These are phyloP conservation scores for Odontophorus gujanensis DNA, from an alignment of 2,113 vertebrate genomes.

Conservation along the genomic window DNA sequence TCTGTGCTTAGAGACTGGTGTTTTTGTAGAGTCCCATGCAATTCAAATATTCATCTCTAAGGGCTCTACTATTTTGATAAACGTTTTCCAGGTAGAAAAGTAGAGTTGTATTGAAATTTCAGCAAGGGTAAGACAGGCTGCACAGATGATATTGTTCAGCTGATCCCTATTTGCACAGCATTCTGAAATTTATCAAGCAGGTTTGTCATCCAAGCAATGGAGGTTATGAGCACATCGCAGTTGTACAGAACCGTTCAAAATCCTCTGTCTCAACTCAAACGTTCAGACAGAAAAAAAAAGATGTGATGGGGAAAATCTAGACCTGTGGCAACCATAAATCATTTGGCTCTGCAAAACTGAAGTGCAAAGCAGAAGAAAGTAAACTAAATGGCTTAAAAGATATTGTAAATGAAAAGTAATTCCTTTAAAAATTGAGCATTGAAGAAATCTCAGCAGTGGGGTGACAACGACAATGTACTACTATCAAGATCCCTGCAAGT, in stretches of 20 bases:
- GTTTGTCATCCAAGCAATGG: background rate
- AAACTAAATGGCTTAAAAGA: conserved; percentile 3
- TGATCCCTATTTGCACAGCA: background rate
- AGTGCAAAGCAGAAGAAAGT: background rate
- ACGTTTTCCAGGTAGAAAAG: background rate
- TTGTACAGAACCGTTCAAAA: background rate
- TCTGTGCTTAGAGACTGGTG: background rate
- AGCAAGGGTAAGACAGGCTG: background rate
- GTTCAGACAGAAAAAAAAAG: background rate
- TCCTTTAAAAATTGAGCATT: background rate
- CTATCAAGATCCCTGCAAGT: background rate
- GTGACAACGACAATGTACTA: background rate
- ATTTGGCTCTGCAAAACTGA: background rate
- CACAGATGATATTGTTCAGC: background rate
- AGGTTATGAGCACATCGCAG: background rate
- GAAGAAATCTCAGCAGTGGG: background rate
- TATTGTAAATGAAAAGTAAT: background rate
- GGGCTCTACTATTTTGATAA: background rate
- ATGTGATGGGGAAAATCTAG: background rate
- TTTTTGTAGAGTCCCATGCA: rapidly evolving
- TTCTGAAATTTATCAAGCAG: background rate
- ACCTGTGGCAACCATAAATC: background rate
- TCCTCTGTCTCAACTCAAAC: background rate
- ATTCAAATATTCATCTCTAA: background rate
- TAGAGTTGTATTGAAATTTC: rapidly evolving